phyloP scores from a whole-genome alignment of 1,140 invertebrate species.

The Danaus melanippus region DNA sequence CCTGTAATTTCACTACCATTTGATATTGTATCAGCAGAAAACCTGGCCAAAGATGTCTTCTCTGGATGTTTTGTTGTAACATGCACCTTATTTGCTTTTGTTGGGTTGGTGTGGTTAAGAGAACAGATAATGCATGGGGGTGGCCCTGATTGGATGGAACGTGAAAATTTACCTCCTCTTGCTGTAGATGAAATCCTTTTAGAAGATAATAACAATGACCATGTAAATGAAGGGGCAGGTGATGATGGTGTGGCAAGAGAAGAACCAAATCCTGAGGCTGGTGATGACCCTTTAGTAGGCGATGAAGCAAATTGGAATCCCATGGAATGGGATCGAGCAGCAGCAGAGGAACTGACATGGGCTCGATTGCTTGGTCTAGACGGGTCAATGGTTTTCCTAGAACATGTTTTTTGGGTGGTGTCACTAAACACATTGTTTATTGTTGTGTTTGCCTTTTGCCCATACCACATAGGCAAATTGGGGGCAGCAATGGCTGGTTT shows the following conservation, averaged over 20 bases:
- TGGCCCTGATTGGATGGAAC: constrained; percentile 94
- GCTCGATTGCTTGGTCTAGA: constrained; percentile 96
- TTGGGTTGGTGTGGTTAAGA: constrained; percentile 95
- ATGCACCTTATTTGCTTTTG: constrained; percentile 97
- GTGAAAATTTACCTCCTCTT: constrained; percentile 73
- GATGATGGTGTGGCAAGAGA: constrained; percentile 50
- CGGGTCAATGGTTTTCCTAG: constrained; percentile 96
- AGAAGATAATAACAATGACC: constrained; percentile 60
- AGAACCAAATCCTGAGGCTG: constrained; percentile 57
- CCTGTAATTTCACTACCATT: constrained; percentile 89
- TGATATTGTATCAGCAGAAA: constrained; percentile 94
- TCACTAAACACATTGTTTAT: constrained; percentile 98
- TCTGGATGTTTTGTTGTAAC: constrained; percentile 97
- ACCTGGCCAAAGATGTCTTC: constrained; percentile 93
- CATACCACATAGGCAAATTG: constrained; percentile 94
- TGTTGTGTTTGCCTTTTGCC: constrained; percentile 94
- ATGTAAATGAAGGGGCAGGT: constrained; percentile 46
- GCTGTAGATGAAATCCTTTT: constrained; percentile 47
- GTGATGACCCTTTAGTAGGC: constrained; percentile 74
- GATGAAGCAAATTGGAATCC: constrained; percentile 98
- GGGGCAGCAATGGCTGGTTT: constrained; percentile 84
- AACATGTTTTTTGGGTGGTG: constrained; percentile 99
- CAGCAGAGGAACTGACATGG: constrained; percentile 98
- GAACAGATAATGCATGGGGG: constrained; percentile 99
- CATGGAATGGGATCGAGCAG: constrained; percentile 97